Base-by-base conservation (phyloP, 1,140 invertebrate species). In the Platyura marginata region DNA sequence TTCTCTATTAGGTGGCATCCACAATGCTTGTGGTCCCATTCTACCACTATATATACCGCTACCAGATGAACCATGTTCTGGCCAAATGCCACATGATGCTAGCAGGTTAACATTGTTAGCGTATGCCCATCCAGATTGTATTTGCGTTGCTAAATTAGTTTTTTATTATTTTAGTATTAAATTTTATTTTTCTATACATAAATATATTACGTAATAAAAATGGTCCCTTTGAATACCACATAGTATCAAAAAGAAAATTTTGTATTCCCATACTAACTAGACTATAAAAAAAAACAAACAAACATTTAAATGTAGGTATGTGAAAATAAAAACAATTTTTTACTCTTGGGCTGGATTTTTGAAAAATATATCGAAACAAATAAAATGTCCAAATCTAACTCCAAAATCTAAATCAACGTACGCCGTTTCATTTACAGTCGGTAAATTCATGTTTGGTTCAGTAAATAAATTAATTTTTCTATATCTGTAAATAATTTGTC, bases 361-460 rank as follows among this genome's bases (percentile, higher is more conserved):
- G 51, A 77, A 88, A 2, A 87, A 42, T 9, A 89, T 71, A 56
- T 90, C 86, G 47, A 83, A 84, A 51, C 83, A 84, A 13, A 74
- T 79, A 40, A 85, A 72, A 6, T 75, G 66, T 0, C 83, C 86
- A 54, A 93, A 91, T 13, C 66, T 76, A 0, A 86, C 81, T 3
- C 77, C 77, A 51, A 90, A 91, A 56, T 87, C 81, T 0, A 86
- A 89, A 4, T 63, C 59, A 46, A 91, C 89, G 3, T 59, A 68
- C 0, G 67, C 57, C 1, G 66, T 11, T 48, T 79, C 69, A 3
- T 11, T 11, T 0, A 51, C 48, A 9, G 16, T 23, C 3, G 15
- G 3, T 11, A 19, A 36, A 8, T 39, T 4, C 5, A 37, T 19
- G 16, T 6, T 58, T 54, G 0, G 44, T 53, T 76, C 80, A 21